Percentiles rank a stretch among this genome's conserved stretches.
Conservation (phyloP, 92 coral and sea anemone species). For the Epizoanthus scotinus region DNA sequence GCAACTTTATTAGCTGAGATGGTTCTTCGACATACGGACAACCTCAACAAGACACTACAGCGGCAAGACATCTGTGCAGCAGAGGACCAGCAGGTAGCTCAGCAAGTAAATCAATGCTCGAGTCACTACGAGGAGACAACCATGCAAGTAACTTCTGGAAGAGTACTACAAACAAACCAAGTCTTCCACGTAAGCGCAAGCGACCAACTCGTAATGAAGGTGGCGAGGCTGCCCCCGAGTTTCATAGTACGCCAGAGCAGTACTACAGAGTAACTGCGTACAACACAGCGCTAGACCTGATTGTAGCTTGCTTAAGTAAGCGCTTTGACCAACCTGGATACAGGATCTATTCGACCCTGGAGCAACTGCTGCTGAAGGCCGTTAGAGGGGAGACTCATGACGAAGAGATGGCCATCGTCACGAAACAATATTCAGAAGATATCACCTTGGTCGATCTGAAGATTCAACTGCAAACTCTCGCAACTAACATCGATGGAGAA, state of each 20-base stretch:
- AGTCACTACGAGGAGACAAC: conserved; percentile 15
- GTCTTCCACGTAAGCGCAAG: conserved; percentile 32
- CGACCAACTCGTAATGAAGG: conserved; percentile 22
- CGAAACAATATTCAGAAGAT: conserved; percentile 7
- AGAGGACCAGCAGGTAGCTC: conserved; percentile 30
- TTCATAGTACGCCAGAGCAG: conserved; percentile 19
- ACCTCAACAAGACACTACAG: conserved; percentile 25
- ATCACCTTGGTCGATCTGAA: conserved; percentile 1
- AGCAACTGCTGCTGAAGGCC: conserved; percentile 23
- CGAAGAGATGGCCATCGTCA: conserved; percentile 3
- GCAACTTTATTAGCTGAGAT: conserved; percentile 8
- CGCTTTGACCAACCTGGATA: conserved; percentile 3
- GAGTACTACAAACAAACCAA: conserved; percentile 1
- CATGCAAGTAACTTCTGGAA: conserved; percentile 11
- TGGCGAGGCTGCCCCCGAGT: conserved; percentile 12
- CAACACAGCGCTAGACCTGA: conserved; percentile 20
- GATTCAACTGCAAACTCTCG: conserved; percentile 8
- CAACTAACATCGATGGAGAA: neutral
- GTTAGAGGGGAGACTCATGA: conserved; percentile 2
- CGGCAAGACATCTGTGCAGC: conserved; percentile 16
- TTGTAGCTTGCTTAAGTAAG: conserved; percentile 12
- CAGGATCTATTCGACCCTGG: conserved; percentile 17
- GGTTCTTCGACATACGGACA: conserved; percentile 8
- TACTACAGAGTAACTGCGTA: conserved; percentile 31
- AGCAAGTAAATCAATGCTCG: conserved; percentile 7